These are phyloP conservation scores for Clivina fossor DNA, from an alignment of 2,888 invertebrate species.

Conservation along the genomic window DNA sequence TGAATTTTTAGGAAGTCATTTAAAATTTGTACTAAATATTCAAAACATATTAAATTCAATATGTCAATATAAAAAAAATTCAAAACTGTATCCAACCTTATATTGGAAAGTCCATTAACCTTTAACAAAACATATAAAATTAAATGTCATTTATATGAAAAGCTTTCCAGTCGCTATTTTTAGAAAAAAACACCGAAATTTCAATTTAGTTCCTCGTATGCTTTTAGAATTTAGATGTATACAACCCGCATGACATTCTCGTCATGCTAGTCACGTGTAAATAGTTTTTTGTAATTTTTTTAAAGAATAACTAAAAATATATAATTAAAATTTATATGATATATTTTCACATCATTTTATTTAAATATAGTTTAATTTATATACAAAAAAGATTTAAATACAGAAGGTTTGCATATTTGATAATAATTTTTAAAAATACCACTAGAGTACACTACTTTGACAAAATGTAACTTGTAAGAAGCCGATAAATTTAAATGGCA, in stretches of 20 bases:
- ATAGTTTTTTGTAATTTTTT: too few species aligned
- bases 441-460: constrained; percentile 9
- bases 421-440: neutral
- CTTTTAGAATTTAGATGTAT: constrained; percentile 6
- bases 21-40: too few species aligned
- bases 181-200: too few species aligned
- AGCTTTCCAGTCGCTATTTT: constrained; percentile 20
- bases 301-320: too few species aligned
- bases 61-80: too few species aligned
- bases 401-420: neutral
- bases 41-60: too few species aligned
- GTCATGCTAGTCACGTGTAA: too few species aligned
- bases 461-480: constrained; percentile 8
- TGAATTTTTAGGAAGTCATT: too few species aligned
- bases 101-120: constrained; percentile 24
- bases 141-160: constrained; percentile 23
- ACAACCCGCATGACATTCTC: constrained; percentile 14
- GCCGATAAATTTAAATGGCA: constrained; percentile 29
- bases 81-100: too few species aligned
- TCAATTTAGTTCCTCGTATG: constrained; percentile 3
- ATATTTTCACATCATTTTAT: neutral
- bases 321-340: too few species aligned
- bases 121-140: constrained; percentile 13
- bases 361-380: neutral
- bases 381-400: neutral